Percentiles rank a stretch among this genome's conserved stretches.
Evolutionary conservation across 2,113 vertebrate genomes (phyloP).

Genomic region (Todiramphus chloris): DNA sequence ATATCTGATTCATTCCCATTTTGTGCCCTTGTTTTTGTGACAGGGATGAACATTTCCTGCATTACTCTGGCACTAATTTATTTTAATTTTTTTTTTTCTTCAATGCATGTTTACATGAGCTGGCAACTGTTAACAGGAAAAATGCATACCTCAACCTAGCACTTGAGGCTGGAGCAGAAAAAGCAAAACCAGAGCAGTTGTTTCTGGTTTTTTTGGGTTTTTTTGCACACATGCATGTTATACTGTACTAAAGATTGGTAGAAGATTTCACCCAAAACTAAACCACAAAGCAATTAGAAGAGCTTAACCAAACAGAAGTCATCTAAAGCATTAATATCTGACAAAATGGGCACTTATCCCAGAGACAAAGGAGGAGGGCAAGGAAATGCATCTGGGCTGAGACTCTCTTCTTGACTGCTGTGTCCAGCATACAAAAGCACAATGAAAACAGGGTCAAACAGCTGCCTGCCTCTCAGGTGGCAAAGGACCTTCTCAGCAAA

Average conservation of each 20-base stretch:
- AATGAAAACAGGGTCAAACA: background rate
- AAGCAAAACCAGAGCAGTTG: background rate
- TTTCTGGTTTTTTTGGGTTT: background rate
- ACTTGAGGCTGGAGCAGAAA: background rate
- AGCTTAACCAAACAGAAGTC: background rate
- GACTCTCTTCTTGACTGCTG: background rate
- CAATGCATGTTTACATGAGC: background rate
- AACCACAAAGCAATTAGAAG: background rate
- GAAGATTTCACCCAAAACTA: background rate
- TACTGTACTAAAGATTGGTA: background rate
- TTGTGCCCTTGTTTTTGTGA: background rate
- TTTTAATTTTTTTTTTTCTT: background rate
- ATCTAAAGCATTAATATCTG: background rate
- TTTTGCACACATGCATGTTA: accelerated
- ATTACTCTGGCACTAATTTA: background rate
- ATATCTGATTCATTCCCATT: background rate
- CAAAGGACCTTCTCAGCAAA: background rate
- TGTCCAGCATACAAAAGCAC: accelerated
- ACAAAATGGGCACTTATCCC: background rate
- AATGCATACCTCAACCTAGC: background rate
- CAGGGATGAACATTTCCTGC: background rate
- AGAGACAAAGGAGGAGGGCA: background rate
- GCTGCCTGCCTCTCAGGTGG: background rate
- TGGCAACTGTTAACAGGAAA: background rate
- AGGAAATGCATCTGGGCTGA: background rate